A percentile compares a stretch with the other conserved stretches of the same genome.
Conservation (phyloP, 1,140 invertebrate species). For the Euschistus heros region DNA sequence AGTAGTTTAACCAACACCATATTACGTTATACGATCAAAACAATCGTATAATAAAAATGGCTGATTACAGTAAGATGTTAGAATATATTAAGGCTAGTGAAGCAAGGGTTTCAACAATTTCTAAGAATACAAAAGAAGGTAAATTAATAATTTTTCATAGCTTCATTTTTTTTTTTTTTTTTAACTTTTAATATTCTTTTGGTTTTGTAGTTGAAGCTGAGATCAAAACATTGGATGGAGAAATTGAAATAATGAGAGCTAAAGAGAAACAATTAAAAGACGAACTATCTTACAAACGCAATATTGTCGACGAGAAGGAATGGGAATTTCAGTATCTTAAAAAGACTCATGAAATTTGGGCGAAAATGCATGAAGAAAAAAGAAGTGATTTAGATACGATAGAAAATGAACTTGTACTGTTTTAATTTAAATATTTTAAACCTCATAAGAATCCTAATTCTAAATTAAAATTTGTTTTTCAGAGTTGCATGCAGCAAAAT, state of each 20-base stretch:
- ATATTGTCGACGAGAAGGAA: slow-evolving; percentile 3
- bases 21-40: background rate
- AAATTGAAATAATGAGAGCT: background rate
- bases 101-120: background rate
- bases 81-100: background rate
- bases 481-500: background rate
- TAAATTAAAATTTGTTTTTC: background rate
- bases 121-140: background rate
- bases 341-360: background rate
- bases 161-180: too few species aligned
- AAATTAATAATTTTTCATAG: background rate
- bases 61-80: background rate
- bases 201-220: background rate
- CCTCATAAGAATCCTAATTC: background rate
- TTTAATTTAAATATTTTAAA: background rate
- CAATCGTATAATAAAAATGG: background rate
- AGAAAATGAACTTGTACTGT: background rate
- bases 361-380: background rate
- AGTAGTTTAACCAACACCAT: background rate
- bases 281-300: background rate
- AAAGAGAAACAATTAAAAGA: slow-evolving; percentile 11
- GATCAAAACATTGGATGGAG: background rate
- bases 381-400: background rate
- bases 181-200: too few species aligned
- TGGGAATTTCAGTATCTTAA: background rate